Percentiles rank a stretch among this genome's conserved stretches.
Conservation (phyloP, 2,797 vertebrate genomes). For the Spinus olivaceus region DNA sequence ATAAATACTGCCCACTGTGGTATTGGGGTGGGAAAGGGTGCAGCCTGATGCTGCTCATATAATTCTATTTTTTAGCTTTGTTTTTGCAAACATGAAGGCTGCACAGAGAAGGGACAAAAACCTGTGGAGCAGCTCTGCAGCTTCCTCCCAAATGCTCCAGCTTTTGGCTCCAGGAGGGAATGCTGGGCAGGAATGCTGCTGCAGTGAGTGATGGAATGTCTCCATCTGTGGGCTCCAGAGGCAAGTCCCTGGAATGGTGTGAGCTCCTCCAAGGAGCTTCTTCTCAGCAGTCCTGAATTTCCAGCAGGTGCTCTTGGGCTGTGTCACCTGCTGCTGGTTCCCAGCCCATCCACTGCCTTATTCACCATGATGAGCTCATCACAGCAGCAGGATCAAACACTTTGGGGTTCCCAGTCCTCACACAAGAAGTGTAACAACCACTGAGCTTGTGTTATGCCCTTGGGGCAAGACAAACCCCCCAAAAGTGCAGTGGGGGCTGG, state of each 20-base stretch:
- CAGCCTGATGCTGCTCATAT: background rate
- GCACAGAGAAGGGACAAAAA: background rate
- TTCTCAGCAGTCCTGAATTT: background rate
- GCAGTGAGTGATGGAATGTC: fast-evolving
- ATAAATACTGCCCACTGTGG: background rate
- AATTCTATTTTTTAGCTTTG: background rate
- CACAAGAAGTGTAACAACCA: no score
- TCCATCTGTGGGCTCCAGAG: background rate
- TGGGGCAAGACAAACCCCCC: background rate
- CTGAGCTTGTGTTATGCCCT: background rate
- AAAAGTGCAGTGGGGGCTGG: background rate
- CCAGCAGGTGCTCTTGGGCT: background rate
- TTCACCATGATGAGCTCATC: background rate
- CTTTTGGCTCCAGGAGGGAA: background rate
- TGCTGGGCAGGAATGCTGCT: background rate
- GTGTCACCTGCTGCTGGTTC: background rate
- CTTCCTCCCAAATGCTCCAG: background rate
- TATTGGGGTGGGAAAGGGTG: background rate
- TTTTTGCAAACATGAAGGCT: background rate
- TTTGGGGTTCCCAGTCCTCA: background rate
- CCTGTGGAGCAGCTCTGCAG: background rate
- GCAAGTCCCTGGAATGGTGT: background rate
- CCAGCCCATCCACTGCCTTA: background rate
- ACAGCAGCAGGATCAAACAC: fast-evolving
- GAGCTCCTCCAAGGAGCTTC: background rate